Conservation (phyloP, 1,140 invertebrate genomes). For the Drosophila kohkoa region DNA sequence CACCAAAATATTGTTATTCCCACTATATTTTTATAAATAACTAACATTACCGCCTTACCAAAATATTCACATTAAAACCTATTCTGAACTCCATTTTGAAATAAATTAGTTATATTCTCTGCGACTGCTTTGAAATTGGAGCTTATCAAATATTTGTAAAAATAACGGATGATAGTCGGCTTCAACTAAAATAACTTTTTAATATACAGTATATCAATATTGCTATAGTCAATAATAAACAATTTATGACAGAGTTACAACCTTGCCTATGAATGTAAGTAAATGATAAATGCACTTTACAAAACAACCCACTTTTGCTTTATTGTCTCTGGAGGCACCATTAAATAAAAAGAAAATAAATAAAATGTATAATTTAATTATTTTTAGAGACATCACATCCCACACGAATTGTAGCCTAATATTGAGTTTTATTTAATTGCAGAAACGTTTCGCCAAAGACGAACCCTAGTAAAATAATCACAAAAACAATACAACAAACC, state of each 20-base stretch:
- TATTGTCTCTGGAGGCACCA: conserved; percentile 19
- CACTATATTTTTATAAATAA: not conserved
- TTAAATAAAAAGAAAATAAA: conserved; percentile 8
- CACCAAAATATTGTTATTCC: not conserved
- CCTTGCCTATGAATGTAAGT: conserved; percentile 24
- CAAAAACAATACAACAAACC: conserved; percentile 53
- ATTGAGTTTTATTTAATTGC: conserved; percentile 61
- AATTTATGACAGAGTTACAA: not conserved
- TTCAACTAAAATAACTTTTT: not conserved
- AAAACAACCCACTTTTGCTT: conserved; percentile 13
- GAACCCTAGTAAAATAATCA: conserved; percentile 49
- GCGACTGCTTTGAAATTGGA: not conserved
- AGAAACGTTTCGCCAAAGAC: conserved; percentile 71
- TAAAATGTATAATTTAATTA: not conserved
- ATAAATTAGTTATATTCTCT: not conserved
- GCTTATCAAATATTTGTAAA: not conserved
- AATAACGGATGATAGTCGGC: not conserved
- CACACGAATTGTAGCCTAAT: conserved; percentile 42
- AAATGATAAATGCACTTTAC: conserved; percentile 6
- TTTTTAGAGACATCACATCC: not conserved
- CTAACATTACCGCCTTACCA: not conserved
- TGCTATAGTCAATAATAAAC: not conserved
- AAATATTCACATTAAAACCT: not conserved
- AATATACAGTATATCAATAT: not conserved
- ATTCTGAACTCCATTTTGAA: not conserved